Conservation (phyloP, 1,140 invertebrate genomes). For the Neuroterus valhalla region DNA sequence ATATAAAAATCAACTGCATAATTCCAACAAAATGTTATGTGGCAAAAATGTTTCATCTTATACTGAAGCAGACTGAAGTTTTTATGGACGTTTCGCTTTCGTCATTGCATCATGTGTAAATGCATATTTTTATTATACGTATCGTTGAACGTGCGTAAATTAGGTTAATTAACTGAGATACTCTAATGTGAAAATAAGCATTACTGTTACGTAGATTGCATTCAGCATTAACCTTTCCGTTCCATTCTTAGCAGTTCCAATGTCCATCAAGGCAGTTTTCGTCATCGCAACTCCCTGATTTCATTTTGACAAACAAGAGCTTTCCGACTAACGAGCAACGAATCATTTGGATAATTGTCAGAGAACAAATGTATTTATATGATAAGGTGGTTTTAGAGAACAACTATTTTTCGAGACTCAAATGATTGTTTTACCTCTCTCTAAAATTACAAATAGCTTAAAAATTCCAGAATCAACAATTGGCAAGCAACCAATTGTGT, state of each 20-base stretch:
- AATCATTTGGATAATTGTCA: no score
- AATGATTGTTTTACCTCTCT: no score
- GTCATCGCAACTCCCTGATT: neutral
- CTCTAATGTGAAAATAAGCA: conserved; percentile 29
- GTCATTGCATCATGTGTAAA: conserved; percentile 10
- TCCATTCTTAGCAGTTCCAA: neutral
- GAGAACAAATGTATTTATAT: no score
- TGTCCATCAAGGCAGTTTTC: neutral
- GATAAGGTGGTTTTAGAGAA: no score
- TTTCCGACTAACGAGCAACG: no score
- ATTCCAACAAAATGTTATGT: neutral
- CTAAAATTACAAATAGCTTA: no score
- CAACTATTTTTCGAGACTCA: no score
- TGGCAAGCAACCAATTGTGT: conserved; percentile 24
- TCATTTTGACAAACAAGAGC: no score
- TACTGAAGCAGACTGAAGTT: neutral
- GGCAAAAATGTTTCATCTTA: neutral
- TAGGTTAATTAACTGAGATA: conserved; percentile 18
- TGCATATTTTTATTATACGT: conserved; percentile 22
- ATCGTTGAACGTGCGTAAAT: conserved; percentile 27
- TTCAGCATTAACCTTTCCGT: conserved; percentile 4
- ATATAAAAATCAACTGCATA: no score
- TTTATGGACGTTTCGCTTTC: conserved; percentile 21
- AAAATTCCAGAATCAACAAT: neutral
- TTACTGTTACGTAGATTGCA: conserved; percentile 18